phyloP scores from a whole-genome alignment of 2,113 vertebrate genomes.

The Anseranas semipalmata region DNA sequence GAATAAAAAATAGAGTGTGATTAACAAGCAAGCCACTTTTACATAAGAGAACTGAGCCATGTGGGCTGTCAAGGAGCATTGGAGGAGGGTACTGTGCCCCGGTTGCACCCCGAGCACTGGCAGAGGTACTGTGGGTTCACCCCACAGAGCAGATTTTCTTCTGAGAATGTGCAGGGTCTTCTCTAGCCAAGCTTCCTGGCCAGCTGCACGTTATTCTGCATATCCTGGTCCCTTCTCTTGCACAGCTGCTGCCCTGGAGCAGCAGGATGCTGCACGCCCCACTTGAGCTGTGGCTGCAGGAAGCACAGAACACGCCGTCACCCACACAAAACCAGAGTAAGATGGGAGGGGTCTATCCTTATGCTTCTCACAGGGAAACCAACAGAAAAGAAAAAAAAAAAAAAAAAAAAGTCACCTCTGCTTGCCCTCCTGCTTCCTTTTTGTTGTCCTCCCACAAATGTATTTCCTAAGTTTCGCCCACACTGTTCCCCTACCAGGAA shows the following conservation, averaged over 20 bases:
- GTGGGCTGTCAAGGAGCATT: background rate
- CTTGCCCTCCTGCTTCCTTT: slow-evolving; percentile 17
- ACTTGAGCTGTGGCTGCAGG: background rate
- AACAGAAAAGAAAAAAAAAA: background rate
- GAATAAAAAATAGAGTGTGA: background rate
- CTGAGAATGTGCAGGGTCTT: background rate
- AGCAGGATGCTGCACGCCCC: background rate
- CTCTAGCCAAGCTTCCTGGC: background rate
- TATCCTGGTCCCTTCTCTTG: background rate
- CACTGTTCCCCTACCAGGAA: background rate
- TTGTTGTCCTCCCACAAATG: background rate
- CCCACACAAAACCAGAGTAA: background rate
- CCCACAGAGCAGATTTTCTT: background rate
- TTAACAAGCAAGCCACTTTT: background rate
- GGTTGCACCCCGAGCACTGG: fast-evolving
- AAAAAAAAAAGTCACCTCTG: background rate
- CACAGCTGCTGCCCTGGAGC: background rate
- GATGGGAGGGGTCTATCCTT: background rate
- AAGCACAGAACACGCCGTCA: background rate
- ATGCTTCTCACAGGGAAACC: background rate
- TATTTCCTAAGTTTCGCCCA: slow-evolving; percentile 16
- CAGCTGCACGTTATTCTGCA: background rate
- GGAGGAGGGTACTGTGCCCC: fast-evolving
- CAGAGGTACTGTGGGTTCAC: background rate
- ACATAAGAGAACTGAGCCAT: background rate